Percentiles rank a stretch among this genome's conserved stretches.
phyloP scores from a whole-genome alignment of 2,797 vertebrate genomes.

The Thalassophryne amazonica region DNA sequence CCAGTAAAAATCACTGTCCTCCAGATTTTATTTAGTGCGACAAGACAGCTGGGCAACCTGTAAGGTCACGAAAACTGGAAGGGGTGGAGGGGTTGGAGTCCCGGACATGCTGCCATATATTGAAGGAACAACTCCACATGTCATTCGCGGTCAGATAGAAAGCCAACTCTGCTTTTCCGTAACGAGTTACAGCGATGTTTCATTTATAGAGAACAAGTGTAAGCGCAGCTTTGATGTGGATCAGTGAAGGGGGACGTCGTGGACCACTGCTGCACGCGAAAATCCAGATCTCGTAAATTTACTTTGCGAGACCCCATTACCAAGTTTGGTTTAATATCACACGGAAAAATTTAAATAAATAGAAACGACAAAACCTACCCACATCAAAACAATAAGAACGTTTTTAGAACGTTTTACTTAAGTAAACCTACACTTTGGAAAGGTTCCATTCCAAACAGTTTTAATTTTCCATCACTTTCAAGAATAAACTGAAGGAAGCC shows the following conservation, averaged over 20 bases:
- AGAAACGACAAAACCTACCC: too few species aligned
- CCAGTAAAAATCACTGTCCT: neutral
- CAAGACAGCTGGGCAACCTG: constrained; percentile 7
- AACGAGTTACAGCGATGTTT: constrained; percentile 53
- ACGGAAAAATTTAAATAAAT: too few species aligned
- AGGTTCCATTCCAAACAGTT: constrained; percentile 4
- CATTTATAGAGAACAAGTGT: constrained; percentile 32
- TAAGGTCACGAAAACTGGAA: constrained; percentile 12
- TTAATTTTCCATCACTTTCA: constrained; percentile 13
- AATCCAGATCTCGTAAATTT: constrained; percentile 23
- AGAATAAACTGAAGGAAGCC: constrained; percentile 20
- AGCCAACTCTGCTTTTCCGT: constrained; percentile 28
- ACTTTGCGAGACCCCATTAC: neutral
- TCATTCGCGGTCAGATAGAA: constrained; percentile 42
- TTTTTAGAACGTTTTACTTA: too few species aligned
- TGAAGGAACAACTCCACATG: constrained; percentile 21
- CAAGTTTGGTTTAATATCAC: neutral
- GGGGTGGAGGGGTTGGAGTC: too few species aligned
- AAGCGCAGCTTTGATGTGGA: constrained; percentile 48
- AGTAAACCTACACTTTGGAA: neutral
- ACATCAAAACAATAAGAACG: too few species aligned
- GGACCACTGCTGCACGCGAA: constrained; percentile 20
- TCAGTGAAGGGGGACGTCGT: constrained; percentile 13
- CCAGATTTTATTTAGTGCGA: neutral
- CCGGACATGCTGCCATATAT: constrained; percentile 37